Percentiles rank a stretch among this genome's conserved stretches.
Evolutionary conservation across 2,797 vertebrate genomes (phyloP).

Genomic region (Mormyrops attenuatus): DNA sequence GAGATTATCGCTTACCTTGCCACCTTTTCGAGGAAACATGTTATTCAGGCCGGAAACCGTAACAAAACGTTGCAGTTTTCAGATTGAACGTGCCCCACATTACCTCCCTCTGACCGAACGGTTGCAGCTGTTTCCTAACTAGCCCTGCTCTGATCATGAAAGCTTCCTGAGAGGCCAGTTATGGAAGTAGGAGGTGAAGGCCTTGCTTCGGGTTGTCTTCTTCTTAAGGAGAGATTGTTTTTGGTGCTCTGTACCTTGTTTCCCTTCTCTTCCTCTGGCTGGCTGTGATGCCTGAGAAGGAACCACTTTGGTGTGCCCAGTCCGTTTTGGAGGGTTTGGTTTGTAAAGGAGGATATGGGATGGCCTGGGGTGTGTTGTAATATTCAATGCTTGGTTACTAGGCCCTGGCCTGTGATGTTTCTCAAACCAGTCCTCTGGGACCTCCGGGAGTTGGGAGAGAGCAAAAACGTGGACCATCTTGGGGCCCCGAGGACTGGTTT

Average conservation of each 20-base stretch:
- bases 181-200: background rate
- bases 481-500: background rate
- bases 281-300: background rate
- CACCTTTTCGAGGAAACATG: background rate
- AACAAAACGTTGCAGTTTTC: background rate
- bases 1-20: too few relatives aligned
- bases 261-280: background rate
- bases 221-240: background rate
- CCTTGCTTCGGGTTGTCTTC: background rate
- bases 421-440: background rate
- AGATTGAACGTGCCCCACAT: background rate
- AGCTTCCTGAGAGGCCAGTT: background rate
- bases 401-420: background rate
- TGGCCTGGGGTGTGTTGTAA: too few relatives aligned
- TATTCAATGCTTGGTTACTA: too few relatives aligned
- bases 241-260: background rate
- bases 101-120: background rate
- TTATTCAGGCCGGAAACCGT: background rate
- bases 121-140: background rate
- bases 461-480: background rate
- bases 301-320: background rate
- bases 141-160: background rate
- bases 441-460: background rate
- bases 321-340: background rate
- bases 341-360: background rate